Conservation (phyloP, 2,888 invertebrate genomes). For the Hirtodrosophila duncani region DNA sequence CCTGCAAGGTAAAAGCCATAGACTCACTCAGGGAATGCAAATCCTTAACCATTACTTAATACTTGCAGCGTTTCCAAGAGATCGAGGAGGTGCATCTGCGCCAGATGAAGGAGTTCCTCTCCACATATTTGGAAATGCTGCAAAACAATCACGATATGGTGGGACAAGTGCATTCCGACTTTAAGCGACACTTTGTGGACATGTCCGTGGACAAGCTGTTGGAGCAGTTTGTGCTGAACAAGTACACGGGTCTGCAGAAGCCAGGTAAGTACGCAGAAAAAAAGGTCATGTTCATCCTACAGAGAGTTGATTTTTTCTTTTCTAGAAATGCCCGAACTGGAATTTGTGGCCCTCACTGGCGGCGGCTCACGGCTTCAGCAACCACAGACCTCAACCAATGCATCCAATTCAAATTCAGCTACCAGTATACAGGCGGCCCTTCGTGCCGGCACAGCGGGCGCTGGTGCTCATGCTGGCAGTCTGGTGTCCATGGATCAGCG, state of each 20-base stretch:
- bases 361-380: slow-evolving; percentile 62
- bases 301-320: background rate
- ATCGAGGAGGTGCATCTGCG: slow-evolving; percentile 94
- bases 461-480: slow-evolving; percentile 35
- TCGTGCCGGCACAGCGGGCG: slow-evolving; percentile 45
- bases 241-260: slow-evolving; percentile 95
- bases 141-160: slow-evolving; percentile 94
- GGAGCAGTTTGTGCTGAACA: slow-evolving; percentile 93
- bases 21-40: no score
- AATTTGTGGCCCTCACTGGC: slow-evolving; percentile 71
- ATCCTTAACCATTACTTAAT: background rate
- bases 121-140: slow-evolving; percentile 90
- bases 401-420: slow-evolving; percentile 75
- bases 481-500: slow-evolving; percentile 62
- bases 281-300: background rate
- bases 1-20: slow-evolving; percentile 90
- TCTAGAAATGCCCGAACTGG: slow-evolving; percentile 76
- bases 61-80: slow-evolving; percentile 90
- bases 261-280: slow-evolving; percentile 88
- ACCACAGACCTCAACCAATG: slow-evolving; percentile 45
- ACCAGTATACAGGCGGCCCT: slow-evolving; percentile 71
- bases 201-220: slow-evolving; percentile 95
- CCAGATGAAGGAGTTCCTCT: slow-evolving; percentile 97
- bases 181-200: slow-evolving; percentile 93
- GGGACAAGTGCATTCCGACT: slow-evolving; percentile 95